Base-by-base conservation (phyloP, 2,888 invertebrate genomes). In the Apotomis capreana region DNA sequence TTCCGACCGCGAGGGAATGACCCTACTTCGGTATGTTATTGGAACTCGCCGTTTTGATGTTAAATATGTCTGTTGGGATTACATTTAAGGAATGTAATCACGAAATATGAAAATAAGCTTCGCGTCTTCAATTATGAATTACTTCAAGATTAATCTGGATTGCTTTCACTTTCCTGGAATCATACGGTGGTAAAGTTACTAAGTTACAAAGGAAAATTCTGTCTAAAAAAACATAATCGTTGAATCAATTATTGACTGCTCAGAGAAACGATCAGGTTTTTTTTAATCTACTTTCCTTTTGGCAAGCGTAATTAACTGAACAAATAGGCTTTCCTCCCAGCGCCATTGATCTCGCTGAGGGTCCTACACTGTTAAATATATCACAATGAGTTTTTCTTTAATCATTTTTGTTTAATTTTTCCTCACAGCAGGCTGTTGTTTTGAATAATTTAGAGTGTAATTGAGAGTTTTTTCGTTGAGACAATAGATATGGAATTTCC, bases 251-350 rank as follows among this genome's bases (percentile, higher is more conserved):
- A 74, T 71, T 75, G 70, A 65, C 69, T 76, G 72, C 68, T 69
- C 68, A 70, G 65, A 76, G 68, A 70, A 71, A 69, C 74, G 74
- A 74, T 74, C 74, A 74, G 71, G 63, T 74, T 74, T 71, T 69
- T 49, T 76, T 76, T 70, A 76, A 74, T 74, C 71, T 76, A 57
- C 59, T 68, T 70, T 71, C 68, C 61, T 75, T 74, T 73, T 74
- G 70, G 68, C 57, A 71, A 69, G 73, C 74, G 72, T 76, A 75
- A 76, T 76, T 76, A 76, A 74, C 76, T 74, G 70, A 74, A 74
- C 75, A 75, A 76, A 76, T 72, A 75, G 72, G 76, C 69, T 74
- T 75, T 68, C 69, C 61, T 75, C 61, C 68, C 54, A 68, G 36
- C 68, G 36, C 71, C 71, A 75, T 73, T 76, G 76, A 76, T 76